These are phyloP conservation scores for Rhamnusium bicolor DNA, from an alignment of 2,888 invertebrate species.

Conservation along the genomic window DNA sequence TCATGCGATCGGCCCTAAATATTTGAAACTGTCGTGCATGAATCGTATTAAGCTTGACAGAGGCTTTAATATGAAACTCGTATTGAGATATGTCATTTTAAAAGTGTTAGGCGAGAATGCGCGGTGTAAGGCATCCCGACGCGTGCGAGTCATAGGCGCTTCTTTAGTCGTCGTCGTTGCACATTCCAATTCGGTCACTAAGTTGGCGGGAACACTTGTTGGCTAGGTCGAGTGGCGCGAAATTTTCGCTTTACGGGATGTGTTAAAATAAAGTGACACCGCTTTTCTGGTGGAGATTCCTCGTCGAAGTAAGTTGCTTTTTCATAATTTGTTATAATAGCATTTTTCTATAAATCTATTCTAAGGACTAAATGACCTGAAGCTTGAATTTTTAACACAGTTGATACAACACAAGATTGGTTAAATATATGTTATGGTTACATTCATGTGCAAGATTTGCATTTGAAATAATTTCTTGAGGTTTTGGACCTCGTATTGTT, in stretches of 20 bases:
- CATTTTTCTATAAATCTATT: no score
- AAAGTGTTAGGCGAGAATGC: conserved; percentile 3
- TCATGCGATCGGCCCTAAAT: no score
- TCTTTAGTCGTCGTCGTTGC: conserved; percentile 19
- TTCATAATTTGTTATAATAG: not conserved
- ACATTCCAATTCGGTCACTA: not conserved
- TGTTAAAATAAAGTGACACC: not conserved
- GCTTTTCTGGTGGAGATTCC: not conserved
- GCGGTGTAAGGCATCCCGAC: conserved; percentile 13
- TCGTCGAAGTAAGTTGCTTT: not conserved
- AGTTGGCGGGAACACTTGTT: conserved; percentile 4
- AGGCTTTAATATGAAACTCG: no score
- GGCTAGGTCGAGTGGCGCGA: conserved; percentile 2
- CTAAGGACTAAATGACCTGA: no score
- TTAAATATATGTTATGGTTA: no score
- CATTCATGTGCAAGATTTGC: no score
- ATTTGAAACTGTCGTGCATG: not conserved
- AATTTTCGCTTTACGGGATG: not conserved
- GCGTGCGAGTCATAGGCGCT: conserved; percentile 3
- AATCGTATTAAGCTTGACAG: not conserved
- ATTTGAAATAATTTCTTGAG: no score
- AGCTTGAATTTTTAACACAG: no score
- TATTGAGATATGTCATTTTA: not conserved
- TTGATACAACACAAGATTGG: no score
- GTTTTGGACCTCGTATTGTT: no score